Base-by-base conservation (phyloP, 2,888 invertebrate genomes). In the Lordiphosa fenestrarum region DNA sequence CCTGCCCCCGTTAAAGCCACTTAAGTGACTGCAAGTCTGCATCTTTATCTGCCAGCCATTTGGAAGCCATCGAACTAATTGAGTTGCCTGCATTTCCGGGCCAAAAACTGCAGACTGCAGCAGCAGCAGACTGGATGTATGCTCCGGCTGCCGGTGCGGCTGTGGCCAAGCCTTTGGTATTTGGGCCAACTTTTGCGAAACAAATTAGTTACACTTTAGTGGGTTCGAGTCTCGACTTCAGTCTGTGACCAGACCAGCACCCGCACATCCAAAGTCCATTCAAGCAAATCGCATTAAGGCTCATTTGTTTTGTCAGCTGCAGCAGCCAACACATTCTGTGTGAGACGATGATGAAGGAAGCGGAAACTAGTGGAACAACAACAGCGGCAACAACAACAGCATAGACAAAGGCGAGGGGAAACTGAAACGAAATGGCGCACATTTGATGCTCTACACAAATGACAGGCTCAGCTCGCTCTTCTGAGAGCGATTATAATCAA, bases 281-380 rank as follows among this genome's bases (percentile, higher is more conserved):
- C 77, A 81, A 74, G 73, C 86, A 72, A 72, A 85, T 77, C 82
- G 78, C 80, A 85, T 86, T 84, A 80, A 75, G 83, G 73, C 78
- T 85, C 83, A 87, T 88, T 87, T 88, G 87, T 87, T 87, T 75
- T 88, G 84, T 77, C 88, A 86, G 87, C 86, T 86, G 87, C 69
- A 85, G 49, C 46, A 85, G 49, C 55, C 15, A 33, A 15, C 37
- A 21, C 13, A 37, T 9, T 4, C 21, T 13, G 15, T 12, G n/a
- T 35, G 37, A 10, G 41, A 6, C 4, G 35, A 7, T 6, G 21
- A 12, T 13, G 37, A 42, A 25, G 19, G 37, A 9, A 15, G 50
- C 48, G 55, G 49, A 57, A 51, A 39, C 41, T 21, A 30, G 30
- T 30, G 30, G 30, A 30, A 30, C 30, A 30, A 7, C 30, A 30